These are phyloP conservation scores for Lepidochrysops patricia DNA, from an alignment of 2,888 invertebrate genomes.

Conservation along the genomic window DNA sequence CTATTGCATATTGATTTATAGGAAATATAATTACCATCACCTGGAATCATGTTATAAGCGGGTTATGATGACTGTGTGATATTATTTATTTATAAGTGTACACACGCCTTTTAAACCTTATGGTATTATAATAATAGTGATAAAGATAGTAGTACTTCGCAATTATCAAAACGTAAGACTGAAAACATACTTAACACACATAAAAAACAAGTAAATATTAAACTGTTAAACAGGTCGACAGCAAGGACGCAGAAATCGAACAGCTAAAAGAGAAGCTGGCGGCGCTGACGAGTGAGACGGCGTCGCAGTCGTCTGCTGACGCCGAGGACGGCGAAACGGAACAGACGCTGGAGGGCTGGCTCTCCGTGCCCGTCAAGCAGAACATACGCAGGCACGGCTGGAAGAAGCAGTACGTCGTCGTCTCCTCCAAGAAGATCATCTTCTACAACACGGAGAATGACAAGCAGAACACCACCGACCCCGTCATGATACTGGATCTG, in stretches of 20 bases:
- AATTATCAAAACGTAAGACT: too few relatives aligned
- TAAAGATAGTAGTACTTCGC: too few relatives aligned
- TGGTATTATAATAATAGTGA: too few relatives aligned
- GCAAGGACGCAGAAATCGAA: conserved; percentile 97
- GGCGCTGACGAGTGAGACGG: conserved; percentile 87
- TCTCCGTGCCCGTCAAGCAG: conserved; percentile 95
- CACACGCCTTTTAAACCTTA: too few relatives aligned
- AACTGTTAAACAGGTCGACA: conserved; percentile 77
- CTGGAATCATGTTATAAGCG: too few relatives aligned
- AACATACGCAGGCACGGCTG: conserved; percentile 96
- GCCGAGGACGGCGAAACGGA: conserved; percentile 87
- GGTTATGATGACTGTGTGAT: too few relatives aligned
- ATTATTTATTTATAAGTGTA: too few relatives aligned
- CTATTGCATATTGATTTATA: too few relatives aligned
- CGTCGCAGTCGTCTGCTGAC: conserved; percentile 92
- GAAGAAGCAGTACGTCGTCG: conserved; percentile 97
- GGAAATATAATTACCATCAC: too few relatives aligned
- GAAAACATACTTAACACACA: too few relatives aligned
- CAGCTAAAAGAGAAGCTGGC: conserved; percentile 90
- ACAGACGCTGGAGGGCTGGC: conserved; percentile 94
- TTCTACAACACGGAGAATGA: conserved; percentile 97
- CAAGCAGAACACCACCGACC: conserved; percentile 95
- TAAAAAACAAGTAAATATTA: neutral
- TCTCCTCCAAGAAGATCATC: conserved; percentile 96
- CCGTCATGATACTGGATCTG: conserved; percentile 94